These are phyloP conservation scores for Rhopalosiphum nymphaeae DNA, from an alignment of 2,888 invertebrate species.

Conservation along the genomic window DNA sequence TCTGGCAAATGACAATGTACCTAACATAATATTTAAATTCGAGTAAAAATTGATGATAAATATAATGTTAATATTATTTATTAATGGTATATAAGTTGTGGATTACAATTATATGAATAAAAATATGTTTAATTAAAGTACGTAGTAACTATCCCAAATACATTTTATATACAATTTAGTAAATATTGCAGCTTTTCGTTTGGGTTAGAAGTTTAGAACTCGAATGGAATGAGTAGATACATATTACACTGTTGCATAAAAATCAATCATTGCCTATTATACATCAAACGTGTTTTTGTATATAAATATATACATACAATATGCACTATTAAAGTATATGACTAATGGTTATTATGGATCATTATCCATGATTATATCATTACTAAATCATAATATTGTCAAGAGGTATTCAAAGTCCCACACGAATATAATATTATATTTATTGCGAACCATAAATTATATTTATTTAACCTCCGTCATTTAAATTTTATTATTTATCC, in stretches of 20 bases:
- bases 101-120: not conserved
- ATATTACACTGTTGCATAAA: not conserved
- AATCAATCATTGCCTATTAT: not conserved
- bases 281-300: not conserved
- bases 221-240: not conserved
- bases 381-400: constrained; percentile 25
- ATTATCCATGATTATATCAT: not conserved
- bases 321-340: constrained; percentile 33
- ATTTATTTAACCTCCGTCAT: constrained; percentile 6
- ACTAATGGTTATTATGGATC: constrained; percentile 33
- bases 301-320: not conserved
- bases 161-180: not conserved
- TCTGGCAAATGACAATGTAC: not conserved
- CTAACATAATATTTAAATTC: not conserved
- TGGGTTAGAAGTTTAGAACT: not conserved
- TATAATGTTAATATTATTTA: not conserved
- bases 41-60: not conserved
- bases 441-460: constrained; percentile 36
- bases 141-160: not conserved
- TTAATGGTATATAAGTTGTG: not conserved
- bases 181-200: not conserved
- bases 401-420: not conserved
- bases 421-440: not conserved
- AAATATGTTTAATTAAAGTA: not conserved
- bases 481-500: not conserved